A percentile compares a stretch with the other conserved stretches of the same genome.
These are phyloP conservation scores for Danio albolineatus DNA, from an alignment of 2,797 vertebrate genomes.

Conservation along the genomic window DNA sequence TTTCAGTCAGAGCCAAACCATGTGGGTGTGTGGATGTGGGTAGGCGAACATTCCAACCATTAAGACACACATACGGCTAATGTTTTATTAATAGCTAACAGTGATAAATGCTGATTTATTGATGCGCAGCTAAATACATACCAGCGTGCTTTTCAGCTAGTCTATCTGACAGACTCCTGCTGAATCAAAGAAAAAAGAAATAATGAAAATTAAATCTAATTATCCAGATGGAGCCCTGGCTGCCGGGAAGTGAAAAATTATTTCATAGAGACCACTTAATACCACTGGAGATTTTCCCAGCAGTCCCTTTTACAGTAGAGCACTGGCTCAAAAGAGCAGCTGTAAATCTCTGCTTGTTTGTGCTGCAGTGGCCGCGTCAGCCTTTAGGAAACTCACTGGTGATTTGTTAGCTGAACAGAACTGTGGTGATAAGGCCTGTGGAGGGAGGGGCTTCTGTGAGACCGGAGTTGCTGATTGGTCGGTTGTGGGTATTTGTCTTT, in stretches of 20 bases:
- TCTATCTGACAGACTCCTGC: conserved; percentile 18
- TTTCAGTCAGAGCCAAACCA: neutral
- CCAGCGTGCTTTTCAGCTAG: neutral
- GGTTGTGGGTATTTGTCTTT: conserved; percentile 29
- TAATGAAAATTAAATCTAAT: conserved; percentile 19
- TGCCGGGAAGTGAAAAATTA: neutral
- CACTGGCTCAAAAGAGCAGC: conserved; percentile 35
- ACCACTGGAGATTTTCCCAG: conserved; percentile 28
- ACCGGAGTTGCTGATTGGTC: conserved; percentile 14
- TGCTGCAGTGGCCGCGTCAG: conserved; percentile 54
- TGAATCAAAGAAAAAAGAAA: conserved; percentile 23
- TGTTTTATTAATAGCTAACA: conserved; percentile 4
- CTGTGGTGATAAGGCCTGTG: conserved; percentile 30
- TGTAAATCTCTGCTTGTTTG: conserved; percentile 60
- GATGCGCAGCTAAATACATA: neutral
- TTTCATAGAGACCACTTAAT: conserved; percentile 25
- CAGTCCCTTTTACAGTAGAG: conserved; percentile 33
- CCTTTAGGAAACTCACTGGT: conserved; percentile 72
- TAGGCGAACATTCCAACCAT: conserved; percentile 2
- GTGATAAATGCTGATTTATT: conserved; percentile 20
- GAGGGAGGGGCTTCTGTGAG: conserved; percentile 60
- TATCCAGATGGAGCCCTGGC: conserved; percentile 23
- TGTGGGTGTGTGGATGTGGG: neutral
- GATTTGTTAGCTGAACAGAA: conserved; percentile 64
- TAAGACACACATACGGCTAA: neutral